Base-by-base conservation (phyloP, 2,113 vertebrate genomes). In the Carassius auratus region DNA sequence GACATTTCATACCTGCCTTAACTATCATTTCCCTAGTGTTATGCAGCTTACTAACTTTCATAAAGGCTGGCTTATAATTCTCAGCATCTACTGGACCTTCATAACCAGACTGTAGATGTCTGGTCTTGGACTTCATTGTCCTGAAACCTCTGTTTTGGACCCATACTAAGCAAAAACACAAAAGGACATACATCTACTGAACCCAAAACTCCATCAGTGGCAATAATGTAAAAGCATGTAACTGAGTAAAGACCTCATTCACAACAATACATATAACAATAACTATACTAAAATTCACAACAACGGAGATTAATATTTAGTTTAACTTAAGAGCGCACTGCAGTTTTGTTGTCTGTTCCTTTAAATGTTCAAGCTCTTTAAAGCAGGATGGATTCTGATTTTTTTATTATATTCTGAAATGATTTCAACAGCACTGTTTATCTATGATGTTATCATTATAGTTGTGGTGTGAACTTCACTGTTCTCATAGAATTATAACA, bases 81-180 rank as follows among this genome's bases (percentile, higher is more conserved):
- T 95, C 97, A 19, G 96, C 78, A 91, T 97, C 97, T 66, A 92
- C 89, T 14, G 95, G 88, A 81, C 92, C 92, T 36, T 97, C 96
- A 85, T 95, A 95, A 45, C 91, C 94, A 45, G 96, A 94, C 85
- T 96, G 95, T 1, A 91, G 85, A 62, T 96, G 94, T 45, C 95
- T 95, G 85, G 93, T 88, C 92, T 93, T 97, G 86, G 96, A 92
- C 90, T 94, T 92, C 82, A 98, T 91, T 1, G 97, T 99, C 91
- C 98, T 99, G 93, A 99, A 99, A 36, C 96, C 96, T 36, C 97
- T 95, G 89, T 93, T 94, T 87, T 98, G 97, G 89, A 96, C 84
- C 78, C 94, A 95, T 77, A 95, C 97, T 99, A 87, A 61, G 86
- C 2, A 42, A 84, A 85, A n/a, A 62, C 14, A 42, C 55, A 84